phyloP scores from a whole-genome alignment of 2,888 invertebrate species.

The Meiosimyza platycephala region DNA sequence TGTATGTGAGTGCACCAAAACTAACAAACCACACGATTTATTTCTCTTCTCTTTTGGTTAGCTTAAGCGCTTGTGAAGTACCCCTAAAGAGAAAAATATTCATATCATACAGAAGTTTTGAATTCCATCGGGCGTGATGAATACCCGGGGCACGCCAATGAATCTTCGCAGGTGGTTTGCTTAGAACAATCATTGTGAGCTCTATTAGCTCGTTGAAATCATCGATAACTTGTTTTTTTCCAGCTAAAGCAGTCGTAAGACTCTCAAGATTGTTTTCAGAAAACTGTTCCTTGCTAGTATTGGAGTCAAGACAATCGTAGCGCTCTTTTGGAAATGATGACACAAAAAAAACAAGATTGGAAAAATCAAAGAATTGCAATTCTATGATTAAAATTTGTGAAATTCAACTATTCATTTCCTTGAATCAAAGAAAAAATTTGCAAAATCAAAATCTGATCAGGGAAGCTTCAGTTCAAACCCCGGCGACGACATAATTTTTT shows the following conservation, averaged over 20 bases:
- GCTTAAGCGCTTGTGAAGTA: constrained; percentile 22
- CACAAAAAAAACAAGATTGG: too few relatives aligned
- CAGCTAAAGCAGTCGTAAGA: constrained; percentile 7
- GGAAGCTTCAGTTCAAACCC: too few relatives aligned
- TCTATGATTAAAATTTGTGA: too few relatives aligned
- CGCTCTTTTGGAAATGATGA: too few relatives aligned
- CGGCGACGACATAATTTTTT: too few relatives aligned
- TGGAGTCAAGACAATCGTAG: too few relatives aligned
- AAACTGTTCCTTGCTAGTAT: too few relatives aligned
- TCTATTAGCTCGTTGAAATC: constrained; percentile 20
- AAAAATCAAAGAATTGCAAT: too few relatives aligned
- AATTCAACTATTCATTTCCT: too few relatives aligned
- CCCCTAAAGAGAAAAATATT: constrained; percentile 22
- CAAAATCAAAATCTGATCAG: too few relatives aligned
- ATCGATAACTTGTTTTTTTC: constrained; percentile 23
- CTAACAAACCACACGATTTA: neutral
- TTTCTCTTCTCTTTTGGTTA: constrained; percentile 4
- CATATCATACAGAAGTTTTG: constrained; percentile 21
- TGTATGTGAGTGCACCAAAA: constrained; percentile 26
- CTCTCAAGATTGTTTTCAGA: too few relatives aligned
- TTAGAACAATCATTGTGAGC: constrained; percentile 25
- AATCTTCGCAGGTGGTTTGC: constrained; percentile 24
- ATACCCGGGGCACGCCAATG: constrained; percentile 11
- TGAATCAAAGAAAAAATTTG: too few relatives aligned
- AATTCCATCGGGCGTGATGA: neutral